A percentile compares a stretch with the other conserved stretches of the same genome.
Evolutionary conservation across 92 coral and sea anemone genomes (phyloP).

Genomic region (Palythoa grandis): DNA sequence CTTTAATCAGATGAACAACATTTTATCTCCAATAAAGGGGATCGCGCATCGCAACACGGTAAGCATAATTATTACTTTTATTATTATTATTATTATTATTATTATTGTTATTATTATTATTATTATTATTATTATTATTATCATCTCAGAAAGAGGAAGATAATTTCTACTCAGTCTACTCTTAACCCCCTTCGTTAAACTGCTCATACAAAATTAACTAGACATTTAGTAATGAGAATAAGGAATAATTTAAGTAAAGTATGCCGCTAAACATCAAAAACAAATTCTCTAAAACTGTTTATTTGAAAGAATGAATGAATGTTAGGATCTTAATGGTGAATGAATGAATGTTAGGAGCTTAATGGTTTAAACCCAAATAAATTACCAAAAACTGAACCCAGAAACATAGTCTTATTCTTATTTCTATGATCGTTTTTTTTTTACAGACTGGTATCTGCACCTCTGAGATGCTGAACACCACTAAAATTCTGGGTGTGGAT

Average conservation of each 20-base stretch:
- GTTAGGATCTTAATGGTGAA: neutral
- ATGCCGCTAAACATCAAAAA: no score
- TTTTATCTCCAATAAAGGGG: slow-evolving; percentile 55
- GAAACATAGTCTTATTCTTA: neutral
- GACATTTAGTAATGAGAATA: no score
- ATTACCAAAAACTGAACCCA: neutral
- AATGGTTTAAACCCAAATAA: neutral
- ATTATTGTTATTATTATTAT: no score
- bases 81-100: no score
- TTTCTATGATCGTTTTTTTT: neutral
- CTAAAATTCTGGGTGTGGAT: slow-evolving; percentile 57
- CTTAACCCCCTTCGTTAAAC: no score
- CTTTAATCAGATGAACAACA: slow-evolving; percentile 55
- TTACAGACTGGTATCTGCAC: slow-evolving; percentile 67
- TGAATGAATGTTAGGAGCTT: neutral
- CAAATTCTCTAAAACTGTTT: no score
- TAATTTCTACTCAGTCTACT: no score
- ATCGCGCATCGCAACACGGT: slow-evolving; percentile 67
- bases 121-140: no score
- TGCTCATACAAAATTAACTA: no score
- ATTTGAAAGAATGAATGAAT: no score
- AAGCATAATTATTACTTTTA: neutral
- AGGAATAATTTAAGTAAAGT: no score
- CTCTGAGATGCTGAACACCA: slow-evolving; percentile 60
- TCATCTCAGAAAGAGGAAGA: no score